Evolutionary conservation across 1,140 invertebrate genomes (phyloP), one percentile per base, ranked within the genome.

Genomic region (Telenomus remus): DNA sequence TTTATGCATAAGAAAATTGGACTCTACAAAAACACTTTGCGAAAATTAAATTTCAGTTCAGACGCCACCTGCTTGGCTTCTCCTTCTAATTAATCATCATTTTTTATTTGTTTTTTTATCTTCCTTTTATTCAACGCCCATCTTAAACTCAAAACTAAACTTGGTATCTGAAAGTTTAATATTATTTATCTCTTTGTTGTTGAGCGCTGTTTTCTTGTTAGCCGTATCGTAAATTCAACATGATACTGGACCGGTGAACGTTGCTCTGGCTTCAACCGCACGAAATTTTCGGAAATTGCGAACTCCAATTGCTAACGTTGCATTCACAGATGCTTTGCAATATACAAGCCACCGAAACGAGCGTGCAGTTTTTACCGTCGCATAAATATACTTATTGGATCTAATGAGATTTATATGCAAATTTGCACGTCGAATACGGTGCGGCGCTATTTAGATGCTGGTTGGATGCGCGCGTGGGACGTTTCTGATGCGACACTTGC

Each of bases 341-440:
- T 69, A 69, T 60, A 69, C 56, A 69, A 54, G 56, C 56, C 56
- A 69, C 66, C 56, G 39, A 61, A 69, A 63, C 51, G 57, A 63
- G 68, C 68, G 51, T 71, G 68, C 68, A 63, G 49, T 71, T 71
- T 71, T 71, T 59, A 71, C 51, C 59, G 53, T 44, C 53, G 59
- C 66, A 71, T 71, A 71, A 71, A 71, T 64, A 72, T 59, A 57
- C 69, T 59, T 72, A 72, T 72, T 72, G 69, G 69, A 64, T 59
- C 69, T 72, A 72, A 72, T 72, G 69, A 72, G 64, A 72, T 72
- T 72, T 72, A 72, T 72, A 72, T 72, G 69, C 54, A 72, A 72
- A 72, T 72, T 72, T 35, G 33, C n/a, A n/a, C 60, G 54, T 56
- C 69, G 69, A 64, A 56, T 56, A 44, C 57, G 33, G 66, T 54